A percentile compares a stretch with the other conserved stretches of the same genome.
phyloP scores from a whole-genome alignment of 2,113 vertebrate genomes.

The Vanacampus margaritifer region DNA sequence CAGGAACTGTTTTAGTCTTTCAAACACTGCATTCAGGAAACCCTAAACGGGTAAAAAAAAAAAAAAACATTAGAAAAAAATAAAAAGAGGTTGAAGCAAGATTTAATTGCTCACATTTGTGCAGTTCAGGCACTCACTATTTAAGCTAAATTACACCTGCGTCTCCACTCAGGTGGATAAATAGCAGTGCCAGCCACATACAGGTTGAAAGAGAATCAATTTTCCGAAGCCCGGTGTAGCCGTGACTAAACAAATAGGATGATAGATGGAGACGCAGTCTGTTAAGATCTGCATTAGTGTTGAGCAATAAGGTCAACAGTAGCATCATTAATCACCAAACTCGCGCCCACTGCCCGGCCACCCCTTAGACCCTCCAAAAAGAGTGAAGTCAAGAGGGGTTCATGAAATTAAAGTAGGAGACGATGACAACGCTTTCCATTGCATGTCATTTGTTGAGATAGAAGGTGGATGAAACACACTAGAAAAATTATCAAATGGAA shows the following conservation, averaged over 20 bases:
- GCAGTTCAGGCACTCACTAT: slow-evolving; percentile 38
- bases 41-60: slow-evolving; percentile 76
- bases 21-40: slow-evolving; percentile 90
- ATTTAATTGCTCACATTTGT: slow-evolving; percentile 45
- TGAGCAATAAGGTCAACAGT: slow-evolving; percentile 48
- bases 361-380: not conserved
- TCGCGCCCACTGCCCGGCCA: slow-evolving; percentile 9
- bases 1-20: slow-evolving; percentile 89
- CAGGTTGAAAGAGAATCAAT: slow-evolving; percentile 42
- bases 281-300: slow-evolving; percentile 52
- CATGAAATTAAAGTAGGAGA: slow-evolving; percentile 12
- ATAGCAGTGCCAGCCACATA: slow-evolving; percentile 29
- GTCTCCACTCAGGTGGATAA: slow-evolving; percentile 24
- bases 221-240: slow-evolving; percentile 29
- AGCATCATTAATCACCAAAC: slow-evolving; percentile 47
- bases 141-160: slow-evolving; percentile 14
- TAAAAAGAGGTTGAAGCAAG: slow-evolving; percentile 30
- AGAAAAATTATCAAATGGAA: not conserved
- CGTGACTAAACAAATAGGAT: slow-evolving; percentile 38
- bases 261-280: slow-evolving; percentile 49
- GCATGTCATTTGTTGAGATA: slow-evolving; percentile 14
- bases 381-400: slow-evolving; percentile 2
- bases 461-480: not conserved
- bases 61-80: too few species aligned
- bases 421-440: slow-evolving; percentile 12